Evolutionary conservation across 2,797 vertebrate species (phyloP), one percentile per base, ranked within the genome.

Genomic region (Mormyrops boulengeri): DNA sequence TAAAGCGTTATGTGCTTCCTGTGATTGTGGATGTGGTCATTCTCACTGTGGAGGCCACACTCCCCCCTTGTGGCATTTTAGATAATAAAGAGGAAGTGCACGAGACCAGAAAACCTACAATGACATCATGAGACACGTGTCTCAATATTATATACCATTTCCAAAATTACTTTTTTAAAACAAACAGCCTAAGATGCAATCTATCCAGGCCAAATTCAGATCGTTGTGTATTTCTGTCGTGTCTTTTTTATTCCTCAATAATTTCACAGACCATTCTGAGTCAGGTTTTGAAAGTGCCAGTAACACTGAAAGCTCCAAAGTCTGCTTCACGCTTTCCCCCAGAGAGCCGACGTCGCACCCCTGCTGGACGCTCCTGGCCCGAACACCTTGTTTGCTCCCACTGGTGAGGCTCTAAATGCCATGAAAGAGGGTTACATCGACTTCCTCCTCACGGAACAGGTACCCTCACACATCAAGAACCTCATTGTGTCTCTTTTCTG

Each of bases 321-420:
- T 44, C 41, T 22, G n/a, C 14, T 8, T 62, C 1, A 26, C 11
- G 41, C n/a, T 89, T 34, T 66, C 14, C 53, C 87, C 30, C 93
- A 99, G 98, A 95, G 94, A 93, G 94, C 94, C 11, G 92, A 90
- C 2, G 60, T 99, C 89, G 94, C 91, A 8, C 89, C 92, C 0
- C 30, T 96, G 50, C 91, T 99, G 91, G 95, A 97, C 52, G 90
- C 91, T 1, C 93, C 95, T 0, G 96, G 94, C 44, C 95, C 94
- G 0, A 94, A 96, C 60, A 99, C 98, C 0, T 12, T 99, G 88
- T 99, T 99, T 85, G 95, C 97, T 89, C 98, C 98, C 3, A 96
- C 92, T 87, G 95, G 95, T 0, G 49, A 94, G 26, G 98, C 97
- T 1, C 91, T 98, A 30, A 91, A 89, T 0, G 91, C 86, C 0